Evolutionary conservation across 2,113 vertebrate genomes (phyloP).

Genomic region (Apteryx mantelli): DNA sequence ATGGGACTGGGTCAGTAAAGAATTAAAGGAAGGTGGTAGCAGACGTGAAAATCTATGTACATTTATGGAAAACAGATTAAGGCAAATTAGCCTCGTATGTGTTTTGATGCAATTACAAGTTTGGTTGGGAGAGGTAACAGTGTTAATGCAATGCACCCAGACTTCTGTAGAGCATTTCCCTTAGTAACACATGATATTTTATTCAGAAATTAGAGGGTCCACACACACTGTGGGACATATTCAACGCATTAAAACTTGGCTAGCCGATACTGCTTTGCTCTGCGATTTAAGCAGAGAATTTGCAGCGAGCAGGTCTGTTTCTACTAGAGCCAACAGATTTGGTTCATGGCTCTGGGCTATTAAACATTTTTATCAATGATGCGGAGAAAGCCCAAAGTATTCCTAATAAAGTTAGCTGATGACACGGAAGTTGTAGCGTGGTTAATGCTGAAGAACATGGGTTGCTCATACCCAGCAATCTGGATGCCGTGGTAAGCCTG

Average conservation of each 20-base stretch:
- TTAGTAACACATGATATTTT: neutral
- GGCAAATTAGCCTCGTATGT: neutral
- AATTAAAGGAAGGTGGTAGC: neutral
- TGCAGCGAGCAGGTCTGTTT: neutral
- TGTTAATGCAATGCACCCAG: neutral
- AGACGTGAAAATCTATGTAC: neutral
- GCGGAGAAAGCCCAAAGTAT: neutral
- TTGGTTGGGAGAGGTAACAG: neutral
- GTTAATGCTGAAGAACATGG: neutral
- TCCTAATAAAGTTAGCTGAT: conserved; percentile 19
- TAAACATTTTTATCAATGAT: conserved; percentile 49
- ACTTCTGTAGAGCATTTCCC: neutral
- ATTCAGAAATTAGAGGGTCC: conserved; percentile 4
- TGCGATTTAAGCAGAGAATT: neutral
- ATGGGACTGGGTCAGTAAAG: neutral
- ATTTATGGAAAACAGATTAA: neutral
- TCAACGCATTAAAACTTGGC: conserved; percentile 56
- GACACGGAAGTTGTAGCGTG: conserved; percentile 12
- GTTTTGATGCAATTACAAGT: neutral
- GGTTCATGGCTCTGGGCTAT: conserved; percentile 16
- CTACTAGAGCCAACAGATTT: conserved; percentile 48
- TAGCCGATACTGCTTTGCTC: neutral
- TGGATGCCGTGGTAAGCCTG: neutral
- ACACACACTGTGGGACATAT: neutral
- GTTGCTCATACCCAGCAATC: neutral